Conservation (phyloP, 2,888 invertebrate genomes). For the Apantesis nais region DNA sequence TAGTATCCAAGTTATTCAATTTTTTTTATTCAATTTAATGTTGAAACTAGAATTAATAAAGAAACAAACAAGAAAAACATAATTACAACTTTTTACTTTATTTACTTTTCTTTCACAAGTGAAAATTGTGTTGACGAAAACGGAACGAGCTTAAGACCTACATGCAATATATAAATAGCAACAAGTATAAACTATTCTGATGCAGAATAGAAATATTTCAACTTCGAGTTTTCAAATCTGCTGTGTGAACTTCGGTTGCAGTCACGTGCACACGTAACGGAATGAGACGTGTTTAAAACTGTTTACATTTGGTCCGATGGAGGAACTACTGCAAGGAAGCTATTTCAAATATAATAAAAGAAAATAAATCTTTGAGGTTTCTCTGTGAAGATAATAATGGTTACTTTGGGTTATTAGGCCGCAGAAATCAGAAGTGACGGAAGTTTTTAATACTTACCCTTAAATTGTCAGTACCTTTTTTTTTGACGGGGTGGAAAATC, state of each 20-base stretch:
- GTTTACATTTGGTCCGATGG: neutral
- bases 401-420: too few species aligned
- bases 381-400: neutral
- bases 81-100: too few species aligned
- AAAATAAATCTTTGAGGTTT: neutral
- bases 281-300: slow-evolving; percentile 1
- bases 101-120: too few species aligned
- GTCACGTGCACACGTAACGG: slow-evolving; percentile 8
- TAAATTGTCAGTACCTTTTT: too few species aligned
- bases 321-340: neutral
- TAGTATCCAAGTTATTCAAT: too few species aligned
- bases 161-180: neutral
- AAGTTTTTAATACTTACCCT: too few species aligned
- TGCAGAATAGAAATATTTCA: slow-evolving; percentile 5
- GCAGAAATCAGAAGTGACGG: too few species aligned
- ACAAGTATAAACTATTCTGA: neutral
- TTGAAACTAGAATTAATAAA: too few species aligned
- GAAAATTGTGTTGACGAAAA: neutral
- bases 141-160: neutral
- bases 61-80: too few species aligned
- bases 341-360: neutral
- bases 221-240: neutral
- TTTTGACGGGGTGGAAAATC: too few species aligned
- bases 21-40: too few species aligned
- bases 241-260: neutral